Evolutionary conservation across 2,888 invertebrate genomes (phyloP), one percentile per base, ranked within the genome.

Genomic region (Tiliacea citrago): DNA sequence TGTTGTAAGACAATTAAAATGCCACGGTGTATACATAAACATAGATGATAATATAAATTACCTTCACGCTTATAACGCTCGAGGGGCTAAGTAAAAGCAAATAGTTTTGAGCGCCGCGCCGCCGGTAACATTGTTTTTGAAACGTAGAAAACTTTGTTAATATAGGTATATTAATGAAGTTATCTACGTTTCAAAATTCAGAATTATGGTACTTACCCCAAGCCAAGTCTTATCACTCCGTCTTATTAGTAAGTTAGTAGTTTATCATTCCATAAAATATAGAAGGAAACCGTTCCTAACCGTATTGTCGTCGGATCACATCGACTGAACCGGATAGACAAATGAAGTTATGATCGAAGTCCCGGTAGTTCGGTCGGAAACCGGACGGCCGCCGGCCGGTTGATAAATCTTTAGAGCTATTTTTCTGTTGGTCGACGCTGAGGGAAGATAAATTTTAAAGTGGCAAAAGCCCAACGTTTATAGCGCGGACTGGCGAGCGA

Each of bases 331-430:
- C 80, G 58, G 63, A 76, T 70, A 62, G 75, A 68, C 80, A 68
- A 74, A 79, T 75, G 29, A 74, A 60, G 68, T 81, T 79, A 75
- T 79, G 76, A 70, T 57, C 55, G 35, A 51, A 76, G 55, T 35
- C 42, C 68, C 75, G 74, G 68, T 29, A 60, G 24, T 65, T n/a
- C 24, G 24, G 61, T 21, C 57, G 75, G 68, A 75, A 47, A 79
- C 53, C 55, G 60, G 74, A 66, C 68, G 65, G 81, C 51, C 24
- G 74, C 61, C 68, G 65, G 81, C 51, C 24, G 51, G 65, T 29
- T 66, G 49, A 80, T 66, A 69, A 76, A 79, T 79, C 68, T 57
- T 66, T 62, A 12, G 55, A 47, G 55, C 45, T 13, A 60, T 75
- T 68, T n/a, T 39, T 60, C 68, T 55, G 18, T 49, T 35, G 49